Evolutionary conservation across 2,113 vertebrate species (phyloP), one percentile per base, ranked within the genome.

Genomic region (Columbina picui): DNA sequence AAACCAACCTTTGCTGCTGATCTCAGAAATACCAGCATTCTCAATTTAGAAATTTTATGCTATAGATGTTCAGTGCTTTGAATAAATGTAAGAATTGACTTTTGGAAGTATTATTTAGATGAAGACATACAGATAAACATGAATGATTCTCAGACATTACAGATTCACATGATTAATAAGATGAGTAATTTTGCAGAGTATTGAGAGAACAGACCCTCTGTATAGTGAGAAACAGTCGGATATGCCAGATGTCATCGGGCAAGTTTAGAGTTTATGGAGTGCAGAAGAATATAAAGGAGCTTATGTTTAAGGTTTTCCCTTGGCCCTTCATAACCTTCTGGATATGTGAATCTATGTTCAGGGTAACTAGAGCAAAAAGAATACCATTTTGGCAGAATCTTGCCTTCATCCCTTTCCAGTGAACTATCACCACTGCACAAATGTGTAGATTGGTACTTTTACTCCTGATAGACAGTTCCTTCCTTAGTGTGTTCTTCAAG

Each of bases 121-220:
- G 84, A 93, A 91, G 84, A 61, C 71, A 60, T 78, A 67, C 22
- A 79, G 85, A 94, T 85, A 93, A 95, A 83, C 49, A 92, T 80
- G 57, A 96, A 76, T 73, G 84, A 73, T 91, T 96, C 80, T 87
- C 59, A 87, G 67, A 52, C 57, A 45, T 73, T 87, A 45, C 13
- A 65, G 61, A 87, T 87, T 71, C 69, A 39, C 52, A 14, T 87
- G 65, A 43, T 67, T 85, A 76, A 76, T 25, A 43, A 84, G 50
- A 76, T n/a, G 41, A 80, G 75, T 83, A 94, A 95, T 94, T 93
- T 89, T 93, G 83, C 80, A 45, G 10, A 34, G 32, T 45, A 89
- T 29, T 79, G 36, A 93, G 49, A 95, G 57, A 93, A 87, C 50
- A 96, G 57, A 57, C 49, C 20, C 39, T 79, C 45, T 82, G 13